Conservation (phyloP, 2,888 invertebrate genomes). For the Plusia festucae region DNA sequence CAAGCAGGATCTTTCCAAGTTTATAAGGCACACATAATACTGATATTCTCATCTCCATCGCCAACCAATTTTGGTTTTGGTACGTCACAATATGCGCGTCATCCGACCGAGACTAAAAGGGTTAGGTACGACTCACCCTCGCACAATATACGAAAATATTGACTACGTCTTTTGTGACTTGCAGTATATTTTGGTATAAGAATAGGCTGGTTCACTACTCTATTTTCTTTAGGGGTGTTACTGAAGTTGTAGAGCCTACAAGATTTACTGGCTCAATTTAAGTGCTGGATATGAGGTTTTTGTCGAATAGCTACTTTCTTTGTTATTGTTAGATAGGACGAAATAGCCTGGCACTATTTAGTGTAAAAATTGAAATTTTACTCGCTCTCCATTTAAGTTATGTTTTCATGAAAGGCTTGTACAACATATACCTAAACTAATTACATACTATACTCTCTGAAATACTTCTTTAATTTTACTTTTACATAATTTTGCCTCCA, state of each 20-base stretch:
- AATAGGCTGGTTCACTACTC: not conserved
- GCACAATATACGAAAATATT: slow-evolving; percentile 10
- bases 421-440: not conserved
- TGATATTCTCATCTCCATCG: not conserved
- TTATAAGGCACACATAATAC: not conserved
- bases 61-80: slow-evolving; percentile 2
- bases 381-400: too few relatives aligned
- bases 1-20: too few relatives aligned
- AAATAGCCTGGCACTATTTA: too few relatives aligned
- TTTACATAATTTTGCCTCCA: too few relatives aligned
- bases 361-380: too few relatives aligned
- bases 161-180: slow-evolving; percentile 10
- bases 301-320: not conserved
- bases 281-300: not conserved
- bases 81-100: slow-evolving; percentile 20
- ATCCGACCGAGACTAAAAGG: slow-evolving; percentile 28
- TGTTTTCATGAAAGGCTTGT: too few relatives aligned
- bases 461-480: too few relatives aligned
- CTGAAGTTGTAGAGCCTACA: not conserved
- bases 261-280: not conserved
- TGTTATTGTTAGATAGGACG: not conserved
- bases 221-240: not conserved
- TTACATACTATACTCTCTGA: too few relatives aligned
- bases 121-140: slow-evolving; percentile 9
- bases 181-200: not conserved